These are phyloP conservation scores for Trachelus iudaicus DNA, from an alignment of 2,888 invertebrate genomes.

Conservation along the genomic window DNA sequence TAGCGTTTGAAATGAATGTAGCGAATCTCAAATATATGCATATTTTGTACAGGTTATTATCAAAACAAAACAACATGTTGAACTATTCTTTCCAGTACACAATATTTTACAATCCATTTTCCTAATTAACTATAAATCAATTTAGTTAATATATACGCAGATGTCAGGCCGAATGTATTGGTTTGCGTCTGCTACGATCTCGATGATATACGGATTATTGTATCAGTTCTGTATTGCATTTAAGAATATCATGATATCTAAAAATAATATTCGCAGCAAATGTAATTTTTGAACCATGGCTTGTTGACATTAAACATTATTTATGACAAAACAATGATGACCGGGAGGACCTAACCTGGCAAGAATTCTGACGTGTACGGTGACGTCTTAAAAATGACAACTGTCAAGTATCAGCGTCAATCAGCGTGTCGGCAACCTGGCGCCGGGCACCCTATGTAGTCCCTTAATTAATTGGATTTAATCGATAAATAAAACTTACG, in stretches of 20 bases:
- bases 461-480: slow-evolving; percentile 2
- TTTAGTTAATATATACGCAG: not conserved
- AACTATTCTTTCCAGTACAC: not conserved
- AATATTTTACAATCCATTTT: not conserved
- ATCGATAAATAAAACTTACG: slow-evolving; percentile 7
- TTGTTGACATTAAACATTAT: not conserved
- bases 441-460: not conserved
- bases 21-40: not conserved
- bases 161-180: not conserved
- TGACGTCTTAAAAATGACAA: not conserved
- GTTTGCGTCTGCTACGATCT: not conserved
- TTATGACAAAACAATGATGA: not conserved
- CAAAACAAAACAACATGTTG: not conserved
- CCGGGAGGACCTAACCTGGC: not conserved
- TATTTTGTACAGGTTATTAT: not conserved
- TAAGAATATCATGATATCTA: not conserved
- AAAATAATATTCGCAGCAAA: not conserved
- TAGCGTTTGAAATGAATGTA: not conserved
- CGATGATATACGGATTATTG: not conserved
- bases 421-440: not conserved
- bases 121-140: not conserved
- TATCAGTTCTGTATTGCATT: not conserved
- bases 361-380: not conserved
- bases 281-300: not conserved
- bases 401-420: not conserved